Base-by-base conservation (phyloP, 1,140 invertebrate species). In the Orussus abietinus region DNA sequence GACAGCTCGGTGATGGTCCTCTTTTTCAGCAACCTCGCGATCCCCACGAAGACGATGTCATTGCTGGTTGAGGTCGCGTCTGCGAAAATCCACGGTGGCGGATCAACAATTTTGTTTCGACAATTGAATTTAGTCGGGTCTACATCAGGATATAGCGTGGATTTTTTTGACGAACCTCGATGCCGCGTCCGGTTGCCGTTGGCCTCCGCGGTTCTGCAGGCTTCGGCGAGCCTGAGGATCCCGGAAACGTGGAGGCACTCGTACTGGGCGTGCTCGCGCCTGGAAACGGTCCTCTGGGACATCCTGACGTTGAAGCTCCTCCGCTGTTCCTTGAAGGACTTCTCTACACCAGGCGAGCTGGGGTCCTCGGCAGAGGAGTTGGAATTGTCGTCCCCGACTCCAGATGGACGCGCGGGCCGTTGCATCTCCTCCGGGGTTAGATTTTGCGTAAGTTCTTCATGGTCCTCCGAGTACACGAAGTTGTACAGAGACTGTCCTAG, bases 401-500 rank as follows among this genome's bases (percentile, higher is more conserved):
- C 34, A 60, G 56, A 15, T 60, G 54, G 45, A 66, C 20, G 45
- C 5, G 62, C 25, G 59, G 61, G 2, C 40, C 44, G 2, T 54
- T 49, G 15, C 50, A 55, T 29, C 38, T 75, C 75, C 7, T 72
- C 75, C 0, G 78, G 77, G 38, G 74, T 80, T 6, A 93, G 66
- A 53, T 86, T 81, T 30, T 78, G 75, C 22, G 77, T 77, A 12
- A 96, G 72, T 38, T 81, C 79, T 4, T 78, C 77, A 37, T 85
- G 81, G 61, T 95, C 91, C 11, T 87, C 82, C 2, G 81, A 80
- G 57, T 88, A 83, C 3, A 88, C 81, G 35, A 90, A 82, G 40
- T 82, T 83, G 59, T 83, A 84, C 33, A 95, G 71, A 36, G 83
- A 88, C 57, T 91, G 84, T 0, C 92, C 91, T 60, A 93, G 81